These are phyloP conservation scores for Meriones psammophilus DNA, from an alignment of 2,797 vertebrate genomes.

Conservation along the genomic window DNA sequence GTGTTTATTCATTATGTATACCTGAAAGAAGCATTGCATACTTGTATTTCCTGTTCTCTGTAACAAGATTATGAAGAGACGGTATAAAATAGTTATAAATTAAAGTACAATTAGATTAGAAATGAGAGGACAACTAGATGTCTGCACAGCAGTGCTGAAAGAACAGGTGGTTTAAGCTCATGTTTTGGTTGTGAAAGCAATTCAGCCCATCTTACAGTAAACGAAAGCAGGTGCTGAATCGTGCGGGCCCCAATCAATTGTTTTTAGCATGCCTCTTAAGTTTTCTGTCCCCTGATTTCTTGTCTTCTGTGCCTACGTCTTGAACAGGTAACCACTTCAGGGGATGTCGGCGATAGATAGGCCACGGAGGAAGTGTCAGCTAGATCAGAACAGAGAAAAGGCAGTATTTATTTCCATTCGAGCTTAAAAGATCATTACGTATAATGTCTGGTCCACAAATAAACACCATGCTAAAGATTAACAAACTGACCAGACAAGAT, in stretches of 20 bases:
- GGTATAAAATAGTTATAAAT: slow-evolving; percentile 49
- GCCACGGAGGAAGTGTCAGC: slow-evolving; percentile 98
- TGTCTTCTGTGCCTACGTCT: slow-evolving; percentile 91
- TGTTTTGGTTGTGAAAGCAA: slow-evolving; percentile 67
- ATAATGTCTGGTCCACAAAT: slow-evolving; percentile 26
- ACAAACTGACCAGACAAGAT: slow-evolving; percentile 23
- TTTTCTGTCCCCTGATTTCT: slow-evolving; percentile 92
- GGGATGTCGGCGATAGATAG: slow-evolving; percentile 95
- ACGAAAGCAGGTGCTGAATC: slow-evolving; percentile 68
- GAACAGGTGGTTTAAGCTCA: slow-evolving; percentile 53
- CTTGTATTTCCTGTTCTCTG: slow-evolving; percentile 68
- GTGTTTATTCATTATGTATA: slow-evolving; percentile 66
- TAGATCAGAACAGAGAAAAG: slow-evolving; percentile 81
- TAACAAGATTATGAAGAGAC: slow-evolving; percentile 55
- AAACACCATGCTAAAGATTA: neutral
- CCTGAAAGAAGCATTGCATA: slow-evolving; percentile 65
- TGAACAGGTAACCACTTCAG: slow-evolving; percentile 95
- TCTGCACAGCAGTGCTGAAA: slow-evolving; percentile 41
- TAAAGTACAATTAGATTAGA: slow-evolving; percentile 58
- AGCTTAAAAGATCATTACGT: slow-evolving; percentile 31
- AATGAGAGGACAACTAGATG: slow-evolving; percentile 60
- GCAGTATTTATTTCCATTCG: neutral
- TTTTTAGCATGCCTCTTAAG: slow-evolving; percentile 89
- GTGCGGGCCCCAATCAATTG: slow-evolving; percentile 70
- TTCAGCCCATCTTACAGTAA: slow-evolving; percentile 63